Conservation (phyloP, 2,888 invertebrate species). For the Zygogramma bicolorata region DNA sequence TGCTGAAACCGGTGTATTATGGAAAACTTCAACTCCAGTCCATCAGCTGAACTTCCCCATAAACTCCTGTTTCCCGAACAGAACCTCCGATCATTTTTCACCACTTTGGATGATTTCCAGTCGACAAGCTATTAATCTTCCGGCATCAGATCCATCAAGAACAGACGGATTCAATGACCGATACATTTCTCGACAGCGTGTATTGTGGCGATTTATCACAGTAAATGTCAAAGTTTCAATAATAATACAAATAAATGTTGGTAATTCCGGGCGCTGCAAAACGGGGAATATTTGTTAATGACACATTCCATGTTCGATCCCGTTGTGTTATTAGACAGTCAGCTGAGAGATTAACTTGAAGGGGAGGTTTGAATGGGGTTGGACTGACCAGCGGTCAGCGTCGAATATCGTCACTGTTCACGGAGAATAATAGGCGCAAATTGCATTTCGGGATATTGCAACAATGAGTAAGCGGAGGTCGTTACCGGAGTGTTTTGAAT, state of each 20-base stretch:
- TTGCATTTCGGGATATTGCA: neutral
- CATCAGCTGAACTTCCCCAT: neutral
- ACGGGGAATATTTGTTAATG: slow-evolving; percentile 60
- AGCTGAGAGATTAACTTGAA: slow-evolving; percentile 63
- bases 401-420: slow-evolving; percentile 38
- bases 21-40: neutral
- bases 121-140: slow-evolving; percentile 33
- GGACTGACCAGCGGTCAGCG: slow-evolving; percentile 64
- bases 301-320: slow-evolving; percentile 53
- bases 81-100: slow-evolving; percentile 3
- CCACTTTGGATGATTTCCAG: slow-evolving; percentile 22
- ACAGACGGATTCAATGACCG: slow-evolving; percentile 35
- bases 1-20: too few species aligned
- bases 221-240: slow-evolving; percentile 55
- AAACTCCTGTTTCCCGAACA: neutral
- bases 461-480: too few species aligned
- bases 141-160: slow-evolving; percentile 33
- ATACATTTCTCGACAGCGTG: slow-evolving; percentile 35
- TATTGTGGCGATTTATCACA: slow-evolving; percentile 52
- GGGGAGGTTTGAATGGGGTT: slow-evolving; percentile 57
- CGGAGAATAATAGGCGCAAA: neutral
- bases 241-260: slow-evolving; percentile 53
- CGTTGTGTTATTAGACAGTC: slow-evolving; percentile 30
- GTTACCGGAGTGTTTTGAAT: too few species aligned
- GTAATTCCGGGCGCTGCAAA: slow-evolving; percentile 44